Percentiles rank a stretch among this genome's conserved stretches.
Evolutionary conservation across 2,113 vertebrate species (phyloP).

Genomic region (Hypanus sabinus): DNA sequence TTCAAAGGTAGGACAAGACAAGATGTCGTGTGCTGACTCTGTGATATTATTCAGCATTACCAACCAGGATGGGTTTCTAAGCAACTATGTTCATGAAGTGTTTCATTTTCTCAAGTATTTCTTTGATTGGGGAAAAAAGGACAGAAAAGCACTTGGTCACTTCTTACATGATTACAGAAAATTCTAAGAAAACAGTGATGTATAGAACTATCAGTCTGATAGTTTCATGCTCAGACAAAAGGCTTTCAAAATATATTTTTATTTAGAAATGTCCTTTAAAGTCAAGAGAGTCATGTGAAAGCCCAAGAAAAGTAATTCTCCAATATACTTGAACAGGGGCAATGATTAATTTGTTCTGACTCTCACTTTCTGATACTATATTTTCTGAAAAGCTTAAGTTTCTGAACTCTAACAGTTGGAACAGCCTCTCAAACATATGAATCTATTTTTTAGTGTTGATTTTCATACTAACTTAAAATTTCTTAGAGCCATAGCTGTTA

Average conservation of each 20-base stretch:
- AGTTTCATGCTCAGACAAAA: background rate
- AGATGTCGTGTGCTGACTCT: too few species aligned
- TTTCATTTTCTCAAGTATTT: background rate
- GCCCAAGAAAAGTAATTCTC: background rate
- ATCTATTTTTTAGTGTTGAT: background rate
- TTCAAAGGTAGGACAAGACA: too few species aligned
- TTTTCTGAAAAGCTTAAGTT: background rate
- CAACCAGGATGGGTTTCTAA: too few species aligned
- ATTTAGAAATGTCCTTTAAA: background rate
- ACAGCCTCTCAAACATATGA: background rate
- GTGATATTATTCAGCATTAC: too few species aligned
- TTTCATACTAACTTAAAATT: conserved; percentile 21
- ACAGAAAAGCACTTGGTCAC: background rate
- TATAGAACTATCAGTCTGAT: background rate
- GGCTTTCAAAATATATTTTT: background rate
- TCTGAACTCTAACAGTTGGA: background rate
- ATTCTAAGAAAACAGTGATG: background rate
- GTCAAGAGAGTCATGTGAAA: background rate
- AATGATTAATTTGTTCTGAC: background rate
- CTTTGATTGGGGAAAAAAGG: background rate
- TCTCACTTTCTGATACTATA: background rate
- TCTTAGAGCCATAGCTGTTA: background rate
- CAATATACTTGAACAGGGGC: background rate
- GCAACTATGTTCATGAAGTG: too few species aligned
- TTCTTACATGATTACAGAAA: background rate